These are phyloP conservation scores for Halictus ligatus DNA, from an alignment of 2,888 invertebrate species.

Conservation along the genomic window DNA sequence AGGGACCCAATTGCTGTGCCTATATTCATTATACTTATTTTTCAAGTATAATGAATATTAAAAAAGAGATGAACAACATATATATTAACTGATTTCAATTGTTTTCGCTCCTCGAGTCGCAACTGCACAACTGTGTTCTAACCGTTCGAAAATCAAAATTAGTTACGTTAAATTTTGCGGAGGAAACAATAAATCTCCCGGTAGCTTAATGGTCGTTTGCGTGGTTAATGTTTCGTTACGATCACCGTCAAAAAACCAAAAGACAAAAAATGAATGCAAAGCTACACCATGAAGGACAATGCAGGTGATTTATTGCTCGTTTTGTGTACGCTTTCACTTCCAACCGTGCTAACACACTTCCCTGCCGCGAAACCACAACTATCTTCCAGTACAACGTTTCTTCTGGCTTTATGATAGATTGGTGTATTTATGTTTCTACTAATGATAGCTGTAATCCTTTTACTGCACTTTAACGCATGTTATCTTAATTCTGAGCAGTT, in stretches of 20 bases:
- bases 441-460: background rate
- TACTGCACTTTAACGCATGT: background rate
- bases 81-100: no score
- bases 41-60: no score
- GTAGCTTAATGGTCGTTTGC: background rate
- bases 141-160: no score
- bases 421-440: background rate
- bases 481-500: background rate
- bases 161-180: background rate
- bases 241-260: background rate
- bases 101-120: no score
- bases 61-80: no score
- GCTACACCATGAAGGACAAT: slow-evolving; percentile 13
- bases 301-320: slow-evolving; percentile 18
- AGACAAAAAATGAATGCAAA: background rate
- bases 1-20: no score
- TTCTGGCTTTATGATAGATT: background rate
- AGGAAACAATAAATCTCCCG: background rate
- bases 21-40: no score
- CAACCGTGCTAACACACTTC: slow-evolving; percentile 13
- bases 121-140: no score
- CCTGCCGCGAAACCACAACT: background rate
- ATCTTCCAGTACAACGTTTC: background rate
- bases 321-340: slow-evolving; percentile 46
- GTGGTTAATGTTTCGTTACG: background rate